Evolutionary conservation across 2,113 vertebrate genomes (phyloP), one percentile per base, ranked within the genome.

Genomic region (Gobius niger): DNA sequence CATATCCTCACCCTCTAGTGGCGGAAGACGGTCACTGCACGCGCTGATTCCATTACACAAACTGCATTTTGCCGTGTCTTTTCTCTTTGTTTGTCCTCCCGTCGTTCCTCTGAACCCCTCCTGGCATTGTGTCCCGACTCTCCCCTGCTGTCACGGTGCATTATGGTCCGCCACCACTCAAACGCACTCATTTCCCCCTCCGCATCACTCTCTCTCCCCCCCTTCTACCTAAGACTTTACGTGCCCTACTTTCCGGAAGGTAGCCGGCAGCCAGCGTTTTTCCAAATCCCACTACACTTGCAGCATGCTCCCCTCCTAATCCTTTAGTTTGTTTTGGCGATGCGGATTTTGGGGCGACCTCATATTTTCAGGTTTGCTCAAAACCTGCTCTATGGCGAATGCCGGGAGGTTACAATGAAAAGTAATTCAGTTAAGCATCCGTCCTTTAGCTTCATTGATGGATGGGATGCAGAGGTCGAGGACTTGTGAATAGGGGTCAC

Each of bases 1-100:
- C 24, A 34, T 34, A 34, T 14, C 7, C 8, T n/a, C n/a, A 24
- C 76, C 76, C 76, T 73, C 84, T 74, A 54, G 78, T 81, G 82
- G 74, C 65, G 8, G 47, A 44, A 16, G 7, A 7, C 15, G n/a
- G 13, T 24, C 13, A 67, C 50, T 60, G 24, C 77, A 67, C 14
- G 14, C 12, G 5, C 14, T 42, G 57, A 60, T 60, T 60, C 57
- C 41, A 60, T 60, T 44, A 60, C 34, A 44, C 4, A n/a, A 44
- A 16, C 11, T 5, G 7, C 24, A 57, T 42, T 44, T 13, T 16
- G 57, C 14, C 57, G 10, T 60, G n/a, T 9, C 40, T 60, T 40
- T 44, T 41, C 40, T 42, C 9, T 41, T 60, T 60, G 40, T 60
- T 60, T 60, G 15, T 60, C 8, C 7, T 60, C n/a, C 40, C 40